phyloP scores from a whole-genome alignment of 2,888 invertebrate species.

The Leptinotarsa haldemani region DNA sequence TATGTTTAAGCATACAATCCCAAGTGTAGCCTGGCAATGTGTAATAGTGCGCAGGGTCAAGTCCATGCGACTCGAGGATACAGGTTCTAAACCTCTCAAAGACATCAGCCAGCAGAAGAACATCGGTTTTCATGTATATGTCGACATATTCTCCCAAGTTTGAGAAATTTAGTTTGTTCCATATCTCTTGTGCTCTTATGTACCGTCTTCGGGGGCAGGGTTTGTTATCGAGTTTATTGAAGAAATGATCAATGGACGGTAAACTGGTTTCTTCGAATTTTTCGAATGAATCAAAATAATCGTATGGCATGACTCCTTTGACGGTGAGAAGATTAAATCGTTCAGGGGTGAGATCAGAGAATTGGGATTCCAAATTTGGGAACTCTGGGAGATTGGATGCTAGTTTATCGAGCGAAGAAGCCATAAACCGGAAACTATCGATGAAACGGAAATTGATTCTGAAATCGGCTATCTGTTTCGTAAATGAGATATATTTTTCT shows the following conservation, averaged over 20 bases:
- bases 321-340: slow-evolving; percentile 39
- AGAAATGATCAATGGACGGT: slow-evolving; percentile 17
- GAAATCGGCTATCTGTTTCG: slow-evolving; percentile 41
- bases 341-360: slow-evolving; percentile 18
- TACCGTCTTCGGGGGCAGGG: slow-evolving; percentile 28
- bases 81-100: slow-evolving; percentile 18
- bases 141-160: slow-evolving; percentile 37
- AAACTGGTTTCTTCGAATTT: slow-evolving; percentile 19
- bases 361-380: slow-evolving; percentile 30
- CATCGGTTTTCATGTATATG: background rate
- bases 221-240: slow-evolving; percentile 25
- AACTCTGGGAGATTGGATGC: slow-evolving; percentile 42
- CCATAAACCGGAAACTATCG: slow-evolving; percentile 49
- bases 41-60: slow-evolving; percentile 55
- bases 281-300: slow-evolving; percentile 29
- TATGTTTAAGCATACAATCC: slow-evolving; percentile 59
- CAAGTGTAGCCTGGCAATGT: slow-evolving; percentile 57
- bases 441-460: slow-evolving; percentile 47
- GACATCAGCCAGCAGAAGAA: no score
- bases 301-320: slow-evolving; percentile 29
- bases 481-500: slow-evolving; percentile 49
- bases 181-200: slow-evolving; percentile 27
- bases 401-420: slow-evolving; percentile 47
- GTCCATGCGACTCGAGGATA: background rate
- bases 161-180: slow-evolving; percentile 29